These are phyloP conservation scores for Pasiphila rectangulata DNA, from an alignment of 2,888 invertebrate genomes.

Conservation along the genomic window DNA sequence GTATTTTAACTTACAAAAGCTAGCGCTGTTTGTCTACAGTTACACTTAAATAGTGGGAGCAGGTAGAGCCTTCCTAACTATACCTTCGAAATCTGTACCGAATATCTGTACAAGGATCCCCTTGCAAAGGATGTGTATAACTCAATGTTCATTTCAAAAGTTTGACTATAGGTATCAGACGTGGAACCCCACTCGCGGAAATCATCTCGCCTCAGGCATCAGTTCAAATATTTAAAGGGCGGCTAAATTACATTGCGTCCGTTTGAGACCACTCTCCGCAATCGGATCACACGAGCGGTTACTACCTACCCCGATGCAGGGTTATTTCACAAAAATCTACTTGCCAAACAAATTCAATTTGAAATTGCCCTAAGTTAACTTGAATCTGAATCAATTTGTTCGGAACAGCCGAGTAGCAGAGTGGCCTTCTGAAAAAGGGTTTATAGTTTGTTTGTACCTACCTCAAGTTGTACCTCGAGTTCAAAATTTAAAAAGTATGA, in stretches of 20 bases:
- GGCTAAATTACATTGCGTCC: slow-evolving; percentile 66
- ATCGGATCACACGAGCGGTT: slow-evolving; percentile 76
- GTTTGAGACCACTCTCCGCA: slow-evolving; percentile 55
- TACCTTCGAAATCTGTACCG: too few species aligned
- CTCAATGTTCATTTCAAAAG: too few species aligned
- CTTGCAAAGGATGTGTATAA: too few species aligned
- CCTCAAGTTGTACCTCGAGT: too few species aligned
- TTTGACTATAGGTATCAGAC: slow-evolving; percentile 12
- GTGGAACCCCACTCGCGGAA: slow-evolving; percentile 18
- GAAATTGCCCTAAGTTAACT: slow-evolving; percentile 61
- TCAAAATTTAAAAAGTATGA: too few species aligned
- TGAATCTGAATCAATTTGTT: slow-evolving; percentile 41
- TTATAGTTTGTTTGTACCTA: neutral
- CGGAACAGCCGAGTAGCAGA: slow-evolving; percentile 1
- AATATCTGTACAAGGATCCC: too few species aligned
- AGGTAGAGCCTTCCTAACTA: too few species aligned
- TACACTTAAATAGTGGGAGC: too few species aligned
- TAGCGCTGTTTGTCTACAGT: too few species aligned
- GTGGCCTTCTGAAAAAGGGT: neutral
- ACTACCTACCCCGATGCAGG: slow-evolving; percentile 40
- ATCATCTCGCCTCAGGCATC: slow-evolving; percentile 47
- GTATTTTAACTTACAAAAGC: too few species aligned
- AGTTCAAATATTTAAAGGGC: slow-evolving; percentile 79
- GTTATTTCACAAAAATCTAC: slow-evolving; percentile 67
- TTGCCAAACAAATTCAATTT: slow-evolving; percentile 69